Evolutionary conservation across 2,888 invertebrate genomes (phyloP).

Genomic region (Plagiodera versicolora): DNA sequence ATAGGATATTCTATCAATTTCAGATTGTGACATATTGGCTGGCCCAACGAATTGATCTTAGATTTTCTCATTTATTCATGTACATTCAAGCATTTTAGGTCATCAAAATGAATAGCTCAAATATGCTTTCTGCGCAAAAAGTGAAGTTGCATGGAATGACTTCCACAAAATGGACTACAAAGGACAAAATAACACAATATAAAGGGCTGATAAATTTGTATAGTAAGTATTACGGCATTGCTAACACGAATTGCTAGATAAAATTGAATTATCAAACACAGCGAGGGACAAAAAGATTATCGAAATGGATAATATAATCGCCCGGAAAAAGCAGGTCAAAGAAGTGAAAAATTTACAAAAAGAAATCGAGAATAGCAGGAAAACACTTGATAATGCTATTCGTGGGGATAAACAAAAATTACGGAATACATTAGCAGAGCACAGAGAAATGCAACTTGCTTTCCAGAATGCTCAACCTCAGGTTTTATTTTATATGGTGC

Average conservation of each 20-base stretch:
- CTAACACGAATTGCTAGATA: not conserved
- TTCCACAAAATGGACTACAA: slow-evolving; percentile 66
- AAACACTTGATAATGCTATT: slow-evolving; percentile 61
- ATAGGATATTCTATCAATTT: not conserved
- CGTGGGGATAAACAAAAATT: slow-evolving; percentile 64
- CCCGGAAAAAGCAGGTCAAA: slow-evolving; percentile 59
- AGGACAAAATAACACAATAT: slow-evolving; percentile 68
- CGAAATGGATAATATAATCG: slow-evolving; percentile 58
- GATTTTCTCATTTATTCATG: not conserved
- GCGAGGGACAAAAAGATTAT: slow-evolving; percentile 66
- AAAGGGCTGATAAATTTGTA: slow-evolving; percentile 66
- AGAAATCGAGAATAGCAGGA: slow-evolving; percentile 60
- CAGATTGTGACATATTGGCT: not conserved
- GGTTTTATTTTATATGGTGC: slow-evolving; percentile 38
- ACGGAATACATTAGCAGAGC: slow-evolving; percentile 61
- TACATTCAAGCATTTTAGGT: not conserved
- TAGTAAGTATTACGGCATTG: slow-evolving; percentile 55
- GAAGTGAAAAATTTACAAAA: slow-evolving; percentile 61
- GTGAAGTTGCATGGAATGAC: slow-evolving; percentile 65
- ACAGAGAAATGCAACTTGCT: slow-evolving; percentile 62
- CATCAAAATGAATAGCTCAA: slow-evolving; percentile 36
- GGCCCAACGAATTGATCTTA: not conserved
- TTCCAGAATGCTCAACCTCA: slow-evolving; percentile 55
- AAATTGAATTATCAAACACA: slow-evolving; percentile 37
- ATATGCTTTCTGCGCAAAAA: slow-evolving; percentile 62